Conservation (phyloP, 1,140 invertebrate genomes). For the Chrysopa pallens region DNA sequence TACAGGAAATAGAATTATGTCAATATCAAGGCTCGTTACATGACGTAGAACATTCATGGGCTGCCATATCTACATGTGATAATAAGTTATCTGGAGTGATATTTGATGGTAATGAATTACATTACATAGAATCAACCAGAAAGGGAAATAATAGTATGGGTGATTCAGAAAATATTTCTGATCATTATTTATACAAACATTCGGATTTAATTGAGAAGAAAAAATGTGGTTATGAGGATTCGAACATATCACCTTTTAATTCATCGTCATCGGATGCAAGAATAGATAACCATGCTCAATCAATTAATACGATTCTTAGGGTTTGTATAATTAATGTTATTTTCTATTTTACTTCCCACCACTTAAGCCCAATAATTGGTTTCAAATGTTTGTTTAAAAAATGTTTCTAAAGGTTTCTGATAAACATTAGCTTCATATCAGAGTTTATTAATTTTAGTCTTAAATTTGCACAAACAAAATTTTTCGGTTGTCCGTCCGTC, state of each 20-base stretch:
- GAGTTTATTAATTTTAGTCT: too few relatives aligned
- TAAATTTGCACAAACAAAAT: too few relatives aligned
- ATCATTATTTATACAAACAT: slow-evolving; percentile 51
- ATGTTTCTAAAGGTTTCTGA: too few relatives aligned
- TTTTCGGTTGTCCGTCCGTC: too few relatives aligned
- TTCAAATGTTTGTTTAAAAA: too few relatives aligned
- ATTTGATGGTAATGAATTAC: slow-evolving; percentile 55
- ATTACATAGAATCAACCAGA: slow-evolving; percentile 42
- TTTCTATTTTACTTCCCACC: too few relatives aligned
- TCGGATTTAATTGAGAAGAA: slow-evolving; percentile 44
- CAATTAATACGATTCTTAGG: slow-evolving; percentile 28
- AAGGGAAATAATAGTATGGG: slow-evolving; percentile 16
- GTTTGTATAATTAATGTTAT: slow-evolving; percentile 16
- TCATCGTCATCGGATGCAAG: neutral
- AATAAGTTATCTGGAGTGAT: slow-evolving; percentile 58
- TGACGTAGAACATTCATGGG: slow-evolving; percentile 52
- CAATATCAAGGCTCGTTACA: slow-evolving; percentile 70
- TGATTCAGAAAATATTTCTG: slow-evolving; percentile 25
- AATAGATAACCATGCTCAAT: slow-evolving; percentile 18
- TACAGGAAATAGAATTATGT: slow-evolving; percentile 55
- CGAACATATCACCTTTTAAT: neutral
- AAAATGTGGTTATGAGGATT: slow-evolving; percentile 42
- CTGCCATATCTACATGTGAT: slow-evolving; percentile 69
- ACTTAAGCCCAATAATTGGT: too few relatives aligned
- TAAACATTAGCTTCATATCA: too few relatives aligned